Conservation (phyloP, 2,113 vertebrate species). For the Origma solitaria region DNA sequence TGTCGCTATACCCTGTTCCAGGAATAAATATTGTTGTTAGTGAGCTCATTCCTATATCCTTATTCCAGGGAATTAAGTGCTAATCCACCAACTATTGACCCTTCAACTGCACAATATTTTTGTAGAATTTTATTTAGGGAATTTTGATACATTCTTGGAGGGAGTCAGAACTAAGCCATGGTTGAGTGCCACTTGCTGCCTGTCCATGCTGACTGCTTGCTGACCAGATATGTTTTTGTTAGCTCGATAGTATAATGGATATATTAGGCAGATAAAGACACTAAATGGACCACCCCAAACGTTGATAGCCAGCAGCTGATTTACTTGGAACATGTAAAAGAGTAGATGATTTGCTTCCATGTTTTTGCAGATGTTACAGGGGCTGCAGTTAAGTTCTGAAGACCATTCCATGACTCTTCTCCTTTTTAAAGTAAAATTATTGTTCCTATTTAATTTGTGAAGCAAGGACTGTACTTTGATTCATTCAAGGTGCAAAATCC, state of each 20-base stretch:
- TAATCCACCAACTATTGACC: slow-evolving; percentile 43
- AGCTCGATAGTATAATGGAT: neutral
- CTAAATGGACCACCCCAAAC: neutral
- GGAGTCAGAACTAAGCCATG: neutral
- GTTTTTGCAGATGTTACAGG: neutral
- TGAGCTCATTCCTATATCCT: slow-evolving; percentile 49
- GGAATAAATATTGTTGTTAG: slow-evolving; percentile 61
- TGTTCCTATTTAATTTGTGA: neutral
- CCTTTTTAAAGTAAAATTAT: neutral
- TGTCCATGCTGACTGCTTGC: neutral
- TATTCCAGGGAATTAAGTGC: slow-evolving; percentile 30
- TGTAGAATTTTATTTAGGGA: neutral
- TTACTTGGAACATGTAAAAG: neutral
- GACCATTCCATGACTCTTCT: neutral
- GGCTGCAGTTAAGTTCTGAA: neutral
- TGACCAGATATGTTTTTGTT: neutral
- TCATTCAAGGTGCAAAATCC: neutral
- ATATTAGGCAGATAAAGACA: neutral
- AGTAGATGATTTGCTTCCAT: neutral
- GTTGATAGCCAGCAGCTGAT: neutral
- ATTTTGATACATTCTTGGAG: neutral
- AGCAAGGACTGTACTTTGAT: neutral
- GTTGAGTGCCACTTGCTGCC: neutral
- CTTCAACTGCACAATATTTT: slow-evolving; percentile 47
- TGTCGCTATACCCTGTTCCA: slow-evolving; percentile 18